Evolutionary conservation across 1,140 invertebrate species (phyloP).

Genomic region (Aethina tumida): DNA sequence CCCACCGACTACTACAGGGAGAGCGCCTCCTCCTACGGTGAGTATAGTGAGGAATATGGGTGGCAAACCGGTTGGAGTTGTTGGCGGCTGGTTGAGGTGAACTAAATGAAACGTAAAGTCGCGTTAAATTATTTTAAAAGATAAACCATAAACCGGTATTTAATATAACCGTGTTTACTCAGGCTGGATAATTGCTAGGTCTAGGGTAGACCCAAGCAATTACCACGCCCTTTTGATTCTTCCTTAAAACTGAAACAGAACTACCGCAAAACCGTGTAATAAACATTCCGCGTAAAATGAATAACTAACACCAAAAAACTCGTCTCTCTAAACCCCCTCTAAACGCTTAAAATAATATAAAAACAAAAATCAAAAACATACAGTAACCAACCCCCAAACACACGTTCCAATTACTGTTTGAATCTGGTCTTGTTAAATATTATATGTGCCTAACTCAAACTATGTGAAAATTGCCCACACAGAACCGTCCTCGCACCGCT

Average conservation of each 20-base stretch:
- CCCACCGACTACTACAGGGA: slow-evolving; percentile 25
- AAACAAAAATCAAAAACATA: slow-evolving; percentile 1
- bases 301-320: slow-evolving; percentile 6
- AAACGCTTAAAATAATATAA: background rate
- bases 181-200: background rate
- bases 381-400: slow-evolving; percentile 8
- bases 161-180: background rate
- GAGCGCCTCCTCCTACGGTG: slow-evolving; percentile 22
- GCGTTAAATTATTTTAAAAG: slow-evolving; percentile 1
- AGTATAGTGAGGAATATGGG: slow-evolving; percentile 9
- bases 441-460: no score
- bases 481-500: slow-evolving; percentile 19
- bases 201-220: slow-evolving; percentile 6
- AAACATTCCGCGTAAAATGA: no score
- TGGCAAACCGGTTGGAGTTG: no score
- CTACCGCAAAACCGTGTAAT: no score
- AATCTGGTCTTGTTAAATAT: slow-evolving; percentile 20
- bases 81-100: slow-evolving; percentile 1
- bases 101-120: slow-evolving; percentile 6
- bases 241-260: no score
- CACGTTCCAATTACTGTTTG: slow-evolving; percentile 10
- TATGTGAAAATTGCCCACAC: no score
- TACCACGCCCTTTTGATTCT: slow-evolving; percentile 12
- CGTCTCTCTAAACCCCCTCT: slow-evolving; percentile 1
- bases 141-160: slow-evolving; percentile 5